These are phyloP conservation scores for Drosophila infuscata DNA, from an alignment of 2,888 invertebrate species.

Conservation along the genomic window DNA sequence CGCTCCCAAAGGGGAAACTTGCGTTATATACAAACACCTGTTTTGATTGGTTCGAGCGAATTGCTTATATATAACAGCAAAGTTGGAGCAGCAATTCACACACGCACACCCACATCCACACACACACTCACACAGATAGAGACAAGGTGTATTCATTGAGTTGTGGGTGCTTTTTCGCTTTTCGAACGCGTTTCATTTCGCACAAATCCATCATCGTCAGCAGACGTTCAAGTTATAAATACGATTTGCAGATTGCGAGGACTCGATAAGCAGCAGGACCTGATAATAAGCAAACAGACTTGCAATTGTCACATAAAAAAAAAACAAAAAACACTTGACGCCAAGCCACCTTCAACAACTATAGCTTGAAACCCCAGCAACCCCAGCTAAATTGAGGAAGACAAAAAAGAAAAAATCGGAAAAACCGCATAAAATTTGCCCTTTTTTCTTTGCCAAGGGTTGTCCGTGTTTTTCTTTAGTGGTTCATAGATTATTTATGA, in stretches of 20 bases:
- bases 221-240: constrained; percentile 47
- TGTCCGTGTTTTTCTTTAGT: not conserved
- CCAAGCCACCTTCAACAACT: not conserved
- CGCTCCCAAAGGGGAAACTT: constrained; percentile 46
- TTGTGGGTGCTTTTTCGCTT: constrained; percentile 38
- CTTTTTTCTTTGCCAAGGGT: constrained; percentile 27
- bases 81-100: constrained; percentile 8
- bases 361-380: constrained; percentile 18
- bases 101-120: not conserved
- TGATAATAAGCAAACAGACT: constrained; percentile 6
- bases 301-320: not conserved
- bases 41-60: constrained; percentile 43
- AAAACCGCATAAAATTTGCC: constrained; percentile 26
- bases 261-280: constrained; percentile 41
- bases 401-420: not conserved
- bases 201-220: constrained; percentile 73
- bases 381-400: constrained; percentile 21
- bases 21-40: constrained; percentile 38
- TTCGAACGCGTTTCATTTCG: constrained; percentile 47
- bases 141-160: constrained; percentile 4
- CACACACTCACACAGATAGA: constrained; percentile 1
- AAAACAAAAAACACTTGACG: not conserved
- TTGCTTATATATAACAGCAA: constrained; percentile 27
- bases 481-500: constrained; percentile 57
- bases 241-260: constrained; percentile 29